Evolutionary conservation across 2,113 vertebrate species (phyloP).

Genomic region (Odocoileus virginianus): DNA sequence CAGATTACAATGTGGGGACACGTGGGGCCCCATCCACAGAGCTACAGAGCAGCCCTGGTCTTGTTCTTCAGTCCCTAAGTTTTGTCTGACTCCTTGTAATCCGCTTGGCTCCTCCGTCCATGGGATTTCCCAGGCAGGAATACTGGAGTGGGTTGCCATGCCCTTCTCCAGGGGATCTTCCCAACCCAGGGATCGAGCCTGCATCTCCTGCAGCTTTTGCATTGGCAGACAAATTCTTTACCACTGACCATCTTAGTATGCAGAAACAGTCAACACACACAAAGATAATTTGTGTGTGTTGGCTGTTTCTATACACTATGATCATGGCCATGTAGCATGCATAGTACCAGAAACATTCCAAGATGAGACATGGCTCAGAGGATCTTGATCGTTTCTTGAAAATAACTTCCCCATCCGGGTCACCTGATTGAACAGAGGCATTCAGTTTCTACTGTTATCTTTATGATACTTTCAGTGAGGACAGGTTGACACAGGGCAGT

Average conservation of each 20-base stretch:
- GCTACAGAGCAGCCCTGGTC: neutral
- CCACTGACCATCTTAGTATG: neutral
- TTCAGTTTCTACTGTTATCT: neutral
- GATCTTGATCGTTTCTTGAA: neutral
- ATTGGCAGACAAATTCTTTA: neutral
- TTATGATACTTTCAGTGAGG: neutral
- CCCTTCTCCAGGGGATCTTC: neutral
- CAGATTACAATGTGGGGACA: neutral
- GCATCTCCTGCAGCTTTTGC: neutral
- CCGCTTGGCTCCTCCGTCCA: neutral
- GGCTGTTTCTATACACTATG: neutral
- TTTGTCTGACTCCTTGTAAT: neutral
- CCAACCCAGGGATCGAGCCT: accelerated
- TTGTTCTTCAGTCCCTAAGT: neutral
- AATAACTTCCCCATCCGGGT: neutral
- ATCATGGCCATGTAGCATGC: neutral
- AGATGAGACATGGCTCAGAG: neutral
- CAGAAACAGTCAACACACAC: neutral
- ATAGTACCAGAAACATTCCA: neutral
- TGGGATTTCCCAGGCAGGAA: neutral
- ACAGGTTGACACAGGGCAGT: neutral
- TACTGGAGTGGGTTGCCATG: neutral
- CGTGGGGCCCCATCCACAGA: neutral
- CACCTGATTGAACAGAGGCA: neutral
- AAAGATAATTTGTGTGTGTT: neutral